Base-by-base conservation (phyloP, 2,888 invertebrate genomes). In the Hoplodrina blanda region DNA sequence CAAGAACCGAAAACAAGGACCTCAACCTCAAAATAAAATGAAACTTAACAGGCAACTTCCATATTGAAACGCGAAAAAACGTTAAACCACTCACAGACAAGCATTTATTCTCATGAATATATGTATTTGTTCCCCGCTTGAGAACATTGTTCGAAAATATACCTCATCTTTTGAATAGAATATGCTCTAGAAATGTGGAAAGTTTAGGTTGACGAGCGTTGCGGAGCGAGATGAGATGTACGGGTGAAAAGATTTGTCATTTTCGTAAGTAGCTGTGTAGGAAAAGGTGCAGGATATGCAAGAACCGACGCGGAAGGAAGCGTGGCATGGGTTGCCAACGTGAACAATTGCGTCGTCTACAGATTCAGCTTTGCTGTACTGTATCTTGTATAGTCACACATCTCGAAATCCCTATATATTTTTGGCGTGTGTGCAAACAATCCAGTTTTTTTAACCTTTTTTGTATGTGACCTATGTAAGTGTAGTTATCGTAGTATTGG, bases 81-180 rank as follows among this genome's bases (percentile, higher is more conserved):
- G 59, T 8, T 60, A 53, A 77, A 66, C 41, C 55, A 65, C 41
- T 53, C 52, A 10, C 33, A 65, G 60, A 55, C 59, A 65, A 52
- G 65, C 52, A 55, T 62, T 62, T 66, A 66, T 77, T 25, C 69
- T 74, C 65, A 78, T 77, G 77, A 77, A 78, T 78, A 66, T 56
- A 78, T 78, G 55, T 69, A 69, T 77, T 64, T 74, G 59, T 69
- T 62, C 54, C 13, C 15, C 20, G 55, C 55, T 69, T 65, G 25
- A n/a, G 49, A 49, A 63, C 13, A 65, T 49, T 50, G 73, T 68
- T 63, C 69, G 57, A 62, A 52, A 69, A 77, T 65, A 77, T 62
- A 67, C 37, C 56, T 55, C 61, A 49, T 79, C 56, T 69, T 80
- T 73, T 62, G 46, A 68, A 76, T 66, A 46, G n/a, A 62, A 72